Conservation (phyloP, 1,140 invertebrate species). For the Pinna nobilis region DNA sequence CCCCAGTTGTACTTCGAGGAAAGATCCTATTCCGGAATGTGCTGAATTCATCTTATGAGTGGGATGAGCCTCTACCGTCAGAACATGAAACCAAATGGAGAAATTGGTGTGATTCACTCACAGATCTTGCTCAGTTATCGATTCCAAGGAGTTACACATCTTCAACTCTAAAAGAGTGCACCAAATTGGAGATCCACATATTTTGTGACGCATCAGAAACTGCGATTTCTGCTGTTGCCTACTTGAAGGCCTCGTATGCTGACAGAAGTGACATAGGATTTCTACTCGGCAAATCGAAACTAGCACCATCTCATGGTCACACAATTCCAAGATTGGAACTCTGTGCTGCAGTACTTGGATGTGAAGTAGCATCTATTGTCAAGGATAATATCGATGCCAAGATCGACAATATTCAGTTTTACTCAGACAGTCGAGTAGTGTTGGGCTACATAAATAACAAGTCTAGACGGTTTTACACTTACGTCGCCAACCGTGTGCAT, state of each 20-base stretch:
- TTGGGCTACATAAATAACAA: constrained; percentile 31
- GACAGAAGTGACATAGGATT: background rate
- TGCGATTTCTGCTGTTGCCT: constrained; percentile 12
- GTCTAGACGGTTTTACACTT: constrained; percentile 28
- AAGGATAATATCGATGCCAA: constrained; percentile 13
- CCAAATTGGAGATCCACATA: background rate
- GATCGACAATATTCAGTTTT: constrained; percentile 19
- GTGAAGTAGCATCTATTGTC: constrained; percentile 15
- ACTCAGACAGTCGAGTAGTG: constrained; percentile 36
- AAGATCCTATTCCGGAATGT: constrained; percentile 37
- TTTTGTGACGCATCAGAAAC: constrained; percentile 14
- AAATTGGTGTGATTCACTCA: constrained; percentile 21
- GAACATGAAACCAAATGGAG: constrained; percentile 25
- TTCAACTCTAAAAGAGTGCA: background rate
- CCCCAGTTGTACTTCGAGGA: constrained; percentile 32
- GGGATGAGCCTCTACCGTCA: constrained; percentile 39
- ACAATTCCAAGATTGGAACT: constrained; percentile 44
- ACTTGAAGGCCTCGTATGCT: background rate
- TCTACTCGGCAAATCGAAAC: constrained; percentile 29
- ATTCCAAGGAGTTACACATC: constrained; percentile 21
- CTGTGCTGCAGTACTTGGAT: constrained; percentile 33
- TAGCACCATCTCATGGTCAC: constrained; percentile 15
- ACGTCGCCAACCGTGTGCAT: constrained; percentile 29
- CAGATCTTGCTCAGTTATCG: constrained; percentile 5
- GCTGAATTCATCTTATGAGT: constrained; percentile 11